These are phyloP conservation scores for Gephyroberyx darwinii DNA, from an alignment of 2,797 vertebrate species.

Conservation along the genomic window DNA sequence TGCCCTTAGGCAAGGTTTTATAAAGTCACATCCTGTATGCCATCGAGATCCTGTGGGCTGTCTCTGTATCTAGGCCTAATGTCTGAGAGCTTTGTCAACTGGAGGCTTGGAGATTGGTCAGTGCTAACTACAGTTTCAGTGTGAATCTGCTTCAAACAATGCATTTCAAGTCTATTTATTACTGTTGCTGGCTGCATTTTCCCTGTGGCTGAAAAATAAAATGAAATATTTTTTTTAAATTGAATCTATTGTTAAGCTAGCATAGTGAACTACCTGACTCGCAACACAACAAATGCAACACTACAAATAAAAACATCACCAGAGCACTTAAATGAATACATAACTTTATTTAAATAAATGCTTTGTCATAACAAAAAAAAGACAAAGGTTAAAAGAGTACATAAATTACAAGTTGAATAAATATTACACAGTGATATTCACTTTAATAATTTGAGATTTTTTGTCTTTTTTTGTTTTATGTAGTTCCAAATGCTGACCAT, in stretches of 20 bases:
- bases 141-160: slow-evolving; percentile 58
- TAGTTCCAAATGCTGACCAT: slow-evolving; percentile 97
- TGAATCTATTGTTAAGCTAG: neutral
- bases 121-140: slow-evolving; percentile 56
- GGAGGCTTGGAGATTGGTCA: slow-evolving; percentile 66
- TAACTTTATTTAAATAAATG: slow-evolving; percentile 99
- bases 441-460: slow-evolving; percentile 90
- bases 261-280: neutral
- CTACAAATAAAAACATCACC: slow-evolving; percentile 40
- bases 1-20: slow-evolving; percentile 74
- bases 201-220: neutral
- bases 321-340: slow-evolving; percentile 91
- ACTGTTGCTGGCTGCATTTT: slow-evolving; percentile 1
- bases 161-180: slow-evolving; percentile 49
- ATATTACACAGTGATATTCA: slow-evolving; percentile 99
- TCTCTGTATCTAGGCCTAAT: slow-evolving; percentile 55
- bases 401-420: slow-evolving; percentile 99
- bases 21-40: slow-evolving; percentile 79
- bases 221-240: neutral
- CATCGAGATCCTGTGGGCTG: slow-evolving; percentile 69
- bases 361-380: slow-evolving; percentile 98
- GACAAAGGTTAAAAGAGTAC: slow-evolving; percentile 99
- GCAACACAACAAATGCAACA: neutral
- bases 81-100: slow-evolving; percentile 77
- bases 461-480: slow-evolving; percentile 82